Evolutionary conservation across 1,140 invertebrate genomes (phyloP), one percentile per base, ranked within the genome.

Genomic region (Cotesia glomerata): DNA sequence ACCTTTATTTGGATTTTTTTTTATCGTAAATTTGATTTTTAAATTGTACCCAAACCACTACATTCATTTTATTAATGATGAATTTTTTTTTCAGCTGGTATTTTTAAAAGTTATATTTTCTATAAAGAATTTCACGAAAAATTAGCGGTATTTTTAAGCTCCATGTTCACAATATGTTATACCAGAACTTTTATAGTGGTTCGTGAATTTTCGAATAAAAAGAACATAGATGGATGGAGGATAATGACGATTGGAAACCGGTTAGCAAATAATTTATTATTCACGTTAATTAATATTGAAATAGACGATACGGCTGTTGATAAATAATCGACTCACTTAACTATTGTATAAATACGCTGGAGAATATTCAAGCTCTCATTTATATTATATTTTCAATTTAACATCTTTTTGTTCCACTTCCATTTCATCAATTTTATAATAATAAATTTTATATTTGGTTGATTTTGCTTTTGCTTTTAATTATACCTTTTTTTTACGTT

Each of bases 201-300:
- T 3, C 5, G 52, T 54, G 52, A 14, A 54, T 54, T 9, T 54
- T n/a, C 16, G 52, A 5, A n/a, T 49, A n/a, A 8, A 49, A 9
- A n/a, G 8, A 49, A 1, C 16, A 54, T 16, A 16, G 52, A 14
- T 54, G 16, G 52, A 14, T 14, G 9, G 3, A 26, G 8, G 16
- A 58, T 58, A 58, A 14, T 62, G 65, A 61, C 52, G 39, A 18
- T 63, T 75, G 64, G 66, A 78, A 80, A 70, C 72, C 72, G 75
- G 69, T 77, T 54, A 62, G 69, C 77, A 79, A 77, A 80, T 79
- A 80, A 79, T 72, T 80, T 69, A 78, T 80, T 80, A 77, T 80
- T 77, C 73, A 61, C 74, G 72, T 76, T 80, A 81, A 81, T 80
- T 80, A 81, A 80, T 81, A 78, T 77, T 75, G 75, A 78, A 78